A percentile compares a stretch with the other conserved stretches of the same genome.
phyloP scores from a whole-genome alignment of 1,140 invertebrate genomes.

The Forficula auricularia region DNA sequence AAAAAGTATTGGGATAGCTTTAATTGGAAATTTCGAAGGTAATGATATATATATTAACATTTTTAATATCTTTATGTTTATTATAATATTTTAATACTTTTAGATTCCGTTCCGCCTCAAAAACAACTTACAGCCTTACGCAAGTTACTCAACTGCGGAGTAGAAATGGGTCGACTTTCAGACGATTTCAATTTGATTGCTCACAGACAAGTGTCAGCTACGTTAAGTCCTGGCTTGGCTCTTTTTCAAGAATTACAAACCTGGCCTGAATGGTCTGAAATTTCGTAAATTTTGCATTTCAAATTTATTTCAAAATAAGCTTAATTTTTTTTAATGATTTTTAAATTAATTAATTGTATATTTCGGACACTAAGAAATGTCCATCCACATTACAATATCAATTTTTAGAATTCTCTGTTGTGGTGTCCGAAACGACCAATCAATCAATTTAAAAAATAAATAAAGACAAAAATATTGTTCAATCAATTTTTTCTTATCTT shows the following conservation, averaged over 20 bases:
- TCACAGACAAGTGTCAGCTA: slow-evolving; percentile 37
- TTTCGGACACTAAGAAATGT: too few relatives aligned
- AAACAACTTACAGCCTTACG: slow-evolving; percentile 36
- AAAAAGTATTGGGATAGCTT: slow-evolving; percentile 26
- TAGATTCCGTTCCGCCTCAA: slow-evolving; percentile 35
- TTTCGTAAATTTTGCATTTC: too few relatives aligned
- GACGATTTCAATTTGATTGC: slow-evolving; percentile 39
- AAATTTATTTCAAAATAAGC: too few relatives aligned
- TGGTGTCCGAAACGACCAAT: too few relatives aligned
- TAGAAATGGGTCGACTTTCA: slow-evolving; percentile 33
- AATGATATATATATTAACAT: slow-evolving; percentile 8
- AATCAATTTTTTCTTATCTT: too few relatives aligned
- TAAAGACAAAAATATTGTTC: too few relatives aligned
- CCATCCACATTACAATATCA: too few relatives aligned
- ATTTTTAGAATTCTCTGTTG: too few relatives aligned
- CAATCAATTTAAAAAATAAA: too few relatives aligned
- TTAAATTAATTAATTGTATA: too few relatives aligned
- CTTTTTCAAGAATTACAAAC: slow-evolving; percentile 30
- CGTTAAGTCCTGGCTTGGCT: slow-evolving; percentile 40
- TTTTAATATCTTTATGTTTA: slow-evolving; percentile 7
- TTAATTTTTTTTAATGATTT: too few relatives aligned
- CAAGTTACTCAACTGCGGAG: slow-evolving; percentile 40
- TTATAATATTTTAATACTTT: slow-evolving; percentile 15
- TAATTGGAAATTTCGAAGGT: slow-evolving; percentile 29
- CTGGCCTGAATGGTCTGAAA: slow-evolving; percentile 21